Base-by-base conservation (phyloP, 2,797 vertebrate species). In the Miopithecus talapoin region DNA sequence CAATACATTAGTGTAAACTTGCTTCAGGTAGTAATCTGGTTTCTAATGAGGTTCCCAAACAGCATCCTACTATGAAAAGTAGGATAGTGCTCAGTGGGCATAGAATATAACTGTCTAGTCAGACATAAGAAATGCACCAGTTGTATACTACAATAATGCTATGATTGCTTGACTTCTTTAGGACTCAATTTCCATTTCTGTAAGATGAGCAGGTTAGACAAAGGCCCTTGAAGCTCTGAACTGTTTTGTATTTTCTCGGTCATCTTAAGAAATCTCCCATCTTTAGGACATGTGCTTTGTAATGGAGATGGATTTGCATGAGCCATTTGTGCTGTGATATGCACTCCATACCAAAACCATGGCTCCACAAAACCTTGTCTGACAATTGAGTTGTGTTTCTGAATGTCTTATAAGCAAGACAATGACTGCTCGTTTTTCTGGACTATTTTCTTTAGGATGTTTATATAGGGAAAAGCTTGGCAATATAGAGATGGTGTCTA, bases 1-100 rank as follows among this genome's bases (percentile, higher is more conserved):
- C 98, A 98, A 98, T 98, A 98, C 95, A 97, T 98, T 98, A 98
- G 97, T 97, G 97, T 98, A 98, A 98, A 98, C 97, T 94, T 98
- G 97, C 93, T 98, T 94, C 98, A 98, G 97, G 97, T 98, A 98
- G 98, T 98, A 98, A 99, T 99, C 99, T 99, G 98, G 97, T 98
- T 99, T 98, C 98, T 99, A 99, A 99, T 99, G 98, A 98, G 98
- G 97, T 98, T 98, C 95, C 96, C 76, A 28, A 92, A 96, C 94
- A 98, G 95, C 97, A 96, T 96, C 97, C 94, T 98, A 26, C 96
- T 97, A 95, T 97, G 97, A 97, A 97, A 98, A 98, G 96, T 89
- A 96, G 97, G 83, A 80, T 59, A 26, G 96, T 97, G 92, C 96
- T 97, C 93, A 96, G 4, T 50, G 70, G 79, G 84, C 94, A 97